Evolutionary conservation across 1,140 invertebrate genomes (phyloP).

Genomic region (Drosophila kikkawai): DNA sequence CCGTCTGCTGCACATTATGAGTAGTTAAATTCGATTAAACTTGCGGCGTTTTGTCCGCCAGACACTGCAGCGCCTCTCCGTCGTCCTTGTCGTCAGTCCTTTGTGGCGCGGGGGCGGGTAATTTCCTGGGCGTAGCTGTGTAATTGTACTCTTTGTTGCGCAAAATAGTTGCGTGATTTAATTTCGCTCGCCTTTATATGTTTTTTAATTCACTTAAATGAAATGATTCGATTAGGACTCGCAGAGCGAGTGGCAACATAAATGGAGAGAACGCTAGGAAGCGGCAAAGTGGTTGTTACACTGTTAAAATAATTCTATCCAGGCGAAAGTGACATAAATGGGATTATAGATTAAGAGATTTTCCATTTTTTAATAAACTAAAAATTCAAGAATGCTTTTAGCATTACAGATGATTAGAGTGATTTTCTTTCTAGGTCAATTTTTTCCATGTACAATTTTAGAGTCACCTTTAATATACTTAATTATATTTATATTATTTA

Average conservation of each 20-base stretch:
- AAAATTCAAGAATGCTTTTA: not conserved
- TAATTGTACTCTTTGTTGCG: conserved; percentile 80
- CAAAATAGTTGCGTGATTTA: conserved; percentile 81
- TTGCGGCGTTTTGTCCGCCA: conserved; percentile 68
- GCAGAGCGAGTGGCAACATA: conserved; percentile 10
- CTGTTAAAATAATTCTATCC: not conserved
- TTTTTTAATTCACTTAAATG: conserved; percentile 78
- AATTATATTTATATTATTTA: no score
- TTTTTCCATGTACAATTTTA: not conserved
- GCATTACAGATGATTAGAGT: not conserved
- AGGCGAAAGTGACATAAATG: no score
- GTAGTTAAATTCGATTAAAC: conserved; percentile 84
- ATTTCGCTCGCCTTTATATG: conserved; percentile 75
- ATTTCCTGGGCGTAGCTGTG: conserved; percentile 37
- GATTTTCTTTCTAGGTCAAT: not conserved
- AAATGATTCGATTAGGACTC: conserved; percentile 64
- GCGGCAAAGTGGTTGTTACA: conserved; percentile 12
- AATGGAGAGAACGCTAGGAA: not conserved
- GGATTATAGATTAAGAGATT: not conserved
- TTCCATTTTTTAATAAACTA: no score
- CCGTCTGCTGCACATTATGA: conserved; percentile 83
- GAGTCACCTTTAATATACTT: not conserved
- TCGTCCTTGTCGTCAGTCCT: conserved; percentile 18
- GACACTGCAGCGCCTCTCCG: conserved; percentile 26
- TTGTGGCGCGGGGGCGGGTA: conserved; percentile 10